Evolutionary conservation across 2,797 vertebrate species (phyloP).

Genomic region (Cuculus canorus): DNA sequence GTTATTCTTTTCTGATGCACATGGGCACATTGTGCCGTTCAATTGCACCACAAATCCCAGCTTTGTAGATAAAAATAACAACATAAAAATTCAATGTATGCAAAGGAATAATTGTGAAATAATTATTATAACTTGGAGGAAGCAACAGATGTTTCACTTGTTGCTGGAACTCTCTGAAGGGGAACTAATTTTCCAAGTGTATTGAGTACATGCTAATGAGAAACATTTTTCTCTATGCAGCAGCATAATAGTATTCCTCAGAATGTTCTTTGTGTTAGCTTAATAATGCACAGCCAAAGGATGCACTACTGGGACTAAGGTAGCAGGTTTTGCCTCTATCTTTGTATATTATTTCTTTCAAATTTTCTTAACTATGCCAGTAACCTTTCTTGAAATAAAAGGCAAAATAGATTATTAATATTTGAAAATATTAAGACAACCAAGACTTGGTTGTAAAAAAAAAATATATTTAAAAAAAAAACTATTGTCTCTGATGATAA

Average conservation of each 20-base stretch:
- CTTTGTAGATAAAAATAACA: conserved; percentile 15
- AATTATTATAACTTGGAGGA: conserved; percentile 24
- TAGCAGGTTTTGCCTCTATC: not conserved
- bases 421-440: not conserved
- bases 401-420: not conserved
- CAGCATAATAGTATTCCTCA: not conserved
- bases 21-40: not conserved
- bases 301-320: not conserved
- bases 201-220: conserved; percentile 31
- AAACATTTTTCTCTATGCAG: conserved; percentile 23
- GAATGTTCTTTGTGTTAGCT: conserved; percentile 15
- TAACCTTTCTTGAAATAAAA: not conserved
- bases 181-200: conserved; percentile 37
- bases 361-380: not conserved
- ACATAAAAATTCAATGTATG: not conserved
- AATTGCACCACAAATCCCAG: not conserved
- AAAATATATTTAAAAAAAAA: not conserved
- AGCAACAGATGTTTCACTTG: conserved; percentile 62
- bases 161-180: conserved; percentile 45
- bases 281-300: not conserved
- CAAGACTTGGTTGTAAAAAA: not conserved
- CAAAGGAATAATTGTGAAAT: conserved; percentile 33
- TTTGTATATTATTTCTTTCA: not conserved
- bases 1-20: not conserved
- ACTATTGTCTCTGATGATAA: not conserved